Evolutionary conservation across 2,113 vertebrate genomes (phyloP), one percentile per base, ranked within the genome.

Genomic region (Cariama cristata): DNA sequence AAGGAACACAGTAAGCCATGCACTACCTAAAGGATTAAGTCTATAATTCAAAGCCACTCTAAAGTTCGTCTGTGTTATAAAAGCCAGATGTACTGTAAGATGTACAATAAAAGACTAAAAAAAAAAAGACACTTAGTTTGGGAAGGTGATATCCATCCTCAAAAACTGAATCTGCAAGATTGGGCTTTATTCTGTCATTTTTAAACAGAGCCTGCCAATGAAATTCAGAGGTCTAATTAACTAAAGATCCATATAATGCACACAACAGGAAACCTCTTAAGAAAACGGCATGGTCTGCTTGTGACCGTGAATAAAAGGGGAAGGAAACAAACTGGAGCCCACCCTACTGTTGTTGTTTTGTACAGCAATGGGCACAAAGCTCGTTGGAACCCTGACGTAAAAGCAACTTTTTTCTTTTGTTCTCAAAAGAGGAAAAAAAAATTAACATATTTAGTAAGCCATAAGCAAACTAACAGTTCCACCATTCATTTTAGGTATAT

Each of bases 381-480:
- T 85, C 1, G 0, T 44, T 52, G 79, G 38, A 86, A 40, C 3
- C 7, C 21, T 20, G 16, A 50, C 1, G 0, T 4, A 45, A 89
- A 87, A 67, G 16, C 2, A 2, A 58, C 14, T 9, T 26, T 72
- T 38, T n/a, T 56, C 49, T 64, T 81, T 33, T 73, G 38, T 24
- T 86, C 52, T 81, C 21, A 3, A 47, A 33, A 56, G 7, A 60
- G 8, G 9, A 14, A 35, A 21, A 59, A 15, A 50, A 15, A 23
- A 1, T 2, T 15, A 59, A 7, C n/a, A 44, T 8, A 40, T 38
- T 38, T 1, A 69, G 17, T 45, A 86, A 88, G 49, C 27, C 2
- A 0, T 28, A 84, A 63, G 27, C 28, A 81, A 81, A 74, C 9
- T 27, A 73, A 45, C 0, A 81, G 30, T 33, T 75, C 27, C 56